Evolutionary conservation across 2,888 invertebrate species (phyloP).

Genomic region (Philhelius pedissequus): DNA sequence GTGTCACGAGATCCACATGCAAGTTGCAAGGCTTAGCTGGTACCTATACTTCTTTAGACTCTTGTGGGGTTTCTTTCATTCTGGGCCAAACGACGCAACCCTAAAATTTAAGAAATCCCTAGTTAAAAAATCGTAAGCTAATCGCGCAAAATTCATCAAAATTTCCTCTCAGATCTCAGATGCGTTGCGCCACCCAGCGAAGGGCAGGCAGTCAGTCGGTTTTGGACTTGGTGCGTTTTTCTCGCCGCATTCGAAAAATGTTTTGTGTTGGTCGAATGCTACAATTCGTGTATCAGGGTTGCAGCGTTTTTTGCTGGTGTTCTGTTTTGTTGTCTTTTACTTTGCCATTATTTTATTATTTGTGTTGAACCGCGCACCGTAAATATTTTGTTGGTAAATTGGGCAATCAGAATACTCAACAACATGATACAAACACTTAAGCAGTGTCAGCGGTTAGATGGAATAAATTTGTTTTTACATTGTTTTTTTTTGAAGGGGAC

Average conservation of each 20-base stretch:
- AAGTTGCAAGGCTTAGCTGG: no score
- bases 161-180: no score
- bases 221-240: no score
- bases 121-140: no score
- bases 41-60: no score
- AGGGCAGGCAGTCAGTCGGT: no score
- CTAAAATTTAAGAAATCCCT: no score
- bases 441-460: not conserved
- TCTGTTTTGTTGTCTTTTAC: conserved; percentile 43
- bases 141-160: no score
- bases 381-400: conserved; percentile 30
- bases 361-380: conserved; percentile 60
- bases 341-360: conserved; percentile 59
- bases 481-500: not conserved
- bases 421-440: conserved; percentile 2
- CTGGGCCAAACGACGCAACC: no score
- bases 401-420: conserved; percentile 6
- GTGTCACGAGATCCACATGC: no score
- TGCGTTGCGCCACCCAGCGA: no score
- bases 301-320: conserved; percentile 65
- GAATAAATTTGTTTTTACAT: not conserved
- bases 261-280: conserved; percentile 79
- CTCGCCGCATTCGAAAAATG: conserved; percentile 75
- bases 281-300: conserved; percentile 76
- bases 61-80: no score